A percentile compares a stretch with the other conserved stretches of the same genome.
phyloP scores from a whole-genome alignment of 2,888 invertebrate species.

The Agonopterix heracliana region DNA sequence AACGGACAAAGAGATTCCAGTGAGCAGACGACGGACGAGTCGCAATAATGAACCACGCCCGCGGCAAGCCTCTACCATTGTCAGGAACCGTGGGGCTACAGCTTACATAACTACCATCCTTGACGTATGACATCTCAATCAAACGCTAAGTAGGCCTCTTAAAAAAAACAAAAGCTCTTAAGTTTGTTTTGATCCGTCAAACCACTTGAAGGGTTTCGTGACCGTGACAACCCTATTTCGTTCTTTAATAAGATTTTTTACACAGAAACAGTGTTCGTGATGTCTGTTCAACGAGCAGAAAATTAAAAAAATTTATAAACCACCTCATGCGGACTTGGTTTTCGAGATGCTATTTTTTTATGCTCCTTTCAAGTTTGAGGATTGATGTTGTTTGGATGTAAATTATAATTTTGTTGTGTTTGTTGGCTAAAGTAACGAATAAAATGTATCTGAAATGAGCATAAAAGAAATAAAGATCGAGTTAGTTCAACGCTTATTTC shows the following conservation, averaged over 20 bases:
- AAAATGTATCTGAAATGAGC: too few species aligned
- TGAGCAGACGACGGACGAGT: slow-evolving; percentile 36
- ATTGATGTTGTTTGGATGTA: not conserved
- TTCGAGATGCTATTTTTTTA: slow-evolving; percentile 12
- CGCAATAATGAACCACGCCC: slow-evolving; percentile 50
- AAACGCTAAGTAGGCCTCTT: slow-evolving; percentile 29
- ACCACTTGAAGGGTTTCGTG: slow-evolving; percentile 26
- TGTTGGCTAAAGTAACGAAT: too few species aligned
- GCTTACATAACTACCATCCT: slow-evolving; percentile 24
- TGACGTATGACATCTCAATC: slow-evolving; percentile 22
- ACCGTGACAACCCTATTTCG: slow-evolving; percentile 44
- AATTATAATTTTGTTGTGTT: not conserved
- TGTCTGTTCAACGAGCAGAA: slow-evolving; percentile 56
- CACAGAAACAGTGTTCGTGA: slow-evolving; percentile 48
- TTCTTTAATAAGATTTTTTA: slow-evolving; percentile 43
- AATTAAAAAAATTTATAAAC: slow-evolving; percentile 58
- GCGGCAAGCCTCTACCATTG: slow-evolving; percentile 33
- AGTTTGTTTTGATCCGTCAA: slow-evolving; percentile 15
- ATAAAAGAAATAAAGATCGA: too few species aligned
- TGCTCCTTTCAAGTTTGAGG: not conserved
- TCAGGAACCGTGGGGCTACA: slow-evolving; percentile 19
- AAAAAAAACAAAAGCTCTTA: slow-evolving; percentile 11
- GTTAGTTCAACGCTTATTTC: too few species aligned
- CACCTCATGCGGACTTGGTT: slow-evolving; percentile 41
- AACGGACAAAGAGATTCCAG: slow-evolving; percentile 50